Base-by-base conservation (phyloP, 2,888 invertebrate species). In the Lasioglossum marginatum region DNA sequence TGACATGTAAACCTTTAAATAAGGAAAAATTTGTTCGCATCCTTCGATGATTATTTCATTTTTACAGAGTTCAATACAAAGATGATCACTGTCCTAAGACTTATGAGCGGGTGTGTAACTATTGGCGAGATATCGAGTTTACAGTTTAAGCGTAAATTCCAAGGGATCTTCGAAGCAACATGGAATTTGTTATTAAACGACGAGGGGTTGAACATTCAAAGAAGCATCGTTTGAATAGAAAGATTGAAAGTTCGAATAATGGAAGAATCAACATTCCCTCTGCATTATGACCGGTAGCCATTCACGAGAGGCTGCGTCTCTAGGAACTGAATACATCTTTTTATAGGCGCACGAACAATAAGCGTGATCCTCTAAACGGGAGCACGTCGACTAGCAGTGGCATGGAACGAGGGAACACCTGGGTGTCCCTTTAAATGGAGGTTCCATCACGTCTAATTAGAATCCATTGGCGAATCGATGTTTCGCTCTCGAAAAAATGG, bases 371-470 rank as follows among this genome's bases (percentile, higher is more conserved):
- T 86, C 76, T 82, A 76, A 79, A 68, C 86, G 68, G 48, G n/a
- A 77, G 68, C 81, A 81, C 73, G 86, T 79, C 66, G 81, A 72
- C 78, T 60, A 14, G 45, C 40, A 31, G n/a, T 1, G 71, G 75
- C 68, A 60, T 77, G 81, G 78, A 84, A 80, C 31, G 52, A 63
- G 40, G 27, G 73, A 80, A 89, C 60, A 57, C 76, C 74, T 2
- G 57, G 57, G 10, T 79, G 66, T 81, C 79, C 68, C 80, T 74
- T 82, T 72, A 79, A 81, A 89, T 63, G 71, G 37, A 63, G 37
- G 34, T 75, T 79, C 78, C 82, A 89, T 76, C 85, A 74, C 34
- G 78, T 85, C 78, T 85, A 80, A 86, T 88, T 88, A 88, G 84
- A 88, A 79, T 79, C 82, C 79, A 81, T 81, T 77, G 80, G 83